phyloP scores from a whole-genome alignment of 2,888 invertebrate genomes.

The Allacma fusca region DNA sequence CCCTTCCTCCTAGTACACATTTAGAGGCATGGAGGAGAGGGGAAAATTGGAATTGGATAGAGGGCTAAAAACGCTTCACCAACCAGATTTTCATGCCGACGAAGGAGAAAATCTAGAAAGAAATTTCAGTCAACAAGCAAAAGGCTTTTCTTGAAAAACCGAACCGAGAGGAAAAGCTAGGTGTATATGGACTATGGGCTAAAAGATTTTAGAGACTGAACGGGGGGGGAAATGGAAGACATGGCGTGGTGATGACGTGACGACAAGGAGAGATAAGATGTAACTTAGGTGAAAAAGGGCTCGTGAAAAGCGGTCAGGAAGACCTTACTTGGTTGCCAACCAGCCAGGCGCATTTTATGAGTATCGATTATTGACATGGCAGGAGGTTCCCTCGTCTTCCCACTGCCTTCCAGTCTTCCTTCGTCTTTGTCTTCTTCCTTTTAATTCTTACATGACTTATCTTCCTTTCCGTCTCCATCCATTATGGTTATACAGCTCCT shows the following conservation, averaged over 20 bases:
- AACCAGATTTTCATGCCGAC: slow-evolving; percentile 3
- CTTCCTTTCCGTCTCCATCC: not conserved
- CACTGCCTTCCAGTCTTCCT: slow-evolving; percentile 17
- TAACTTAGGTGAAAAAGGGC: slow-evolving; percentile 19
- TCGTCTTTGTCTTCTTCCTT: slow-evolving; percentile 27
- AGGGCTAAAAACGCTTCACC: slow-evolving; percentile 11
- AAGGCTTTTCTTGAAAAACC: slow-evolving; percentile 5
- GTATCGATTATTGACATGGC: slow-evolving; percentile 47
- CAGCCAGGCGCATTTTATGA: slow-evolving; percentile 45
- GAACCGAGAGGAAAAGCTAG: not conserved
- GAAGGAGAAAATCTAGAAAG: slow-evolving; percentile 12
- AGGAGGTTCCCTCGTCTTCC: slow-evolving; percentile 14
- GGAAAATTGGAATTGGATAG: not conserved
- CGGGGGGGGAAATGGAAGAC: not conserved
- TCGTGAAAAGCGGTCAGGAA: slow-evolving; percentile 39
- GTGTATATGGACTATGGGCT: not conserved
- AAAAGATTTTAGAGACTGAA: not conserved
- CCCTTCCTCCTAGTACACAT: not conserved
- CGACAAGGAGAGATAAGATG: slow-evolving; percentile 35
- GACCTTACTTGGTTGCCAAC: slow-evolving; percentile 36
- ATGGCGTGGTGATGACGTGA: slow-evolving; percentile 35
- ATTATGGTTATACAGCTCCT: not conserved
- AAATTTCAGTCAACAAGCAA: slow-evolving; percentile 1
- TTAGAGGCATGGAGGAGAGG: not conserved
- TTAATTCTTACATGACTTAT: not conserved